Evolutionary conservation across 1,140 invertebrate species (phyloP), one percentile per base, ranked within the genome.

Genomic region (Drosophila aff.): DNA sequence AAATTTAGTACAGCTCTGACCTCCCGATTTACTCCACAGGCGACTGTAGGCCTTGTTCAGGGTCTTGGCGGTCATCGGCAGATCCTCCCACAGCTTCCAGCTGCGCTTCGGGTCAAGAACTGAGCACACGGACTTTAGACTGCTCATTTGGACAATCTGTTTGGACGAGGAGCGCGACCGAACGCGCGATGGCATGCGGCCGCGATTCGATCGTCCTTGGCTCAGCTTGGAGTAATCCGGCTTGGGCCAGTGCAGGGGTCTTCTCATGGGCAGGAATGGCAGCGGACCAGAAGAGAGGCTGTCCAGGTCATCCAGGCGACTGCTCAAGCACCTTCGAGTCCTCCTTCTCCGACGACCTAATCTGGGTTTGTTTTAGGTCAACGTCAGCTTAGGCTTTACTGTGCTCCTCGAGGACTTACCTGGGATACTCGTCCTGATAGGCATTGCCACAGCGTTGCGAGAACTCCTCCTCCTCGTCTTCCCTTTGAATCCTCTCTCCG

Each of bases 191-290:
- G 47, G 23, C 3, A 41, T 52, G 6, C 41, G 61, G 3, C 28
- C 38, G 7, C 40, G 49, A 2, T 36, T 36, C 8, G 10, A 4
- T 6, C 52, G 64, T 36, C 11, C 18, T 21, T 11, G 46, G 10
- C 21, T 57, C 0, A 16, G 6, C 49, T 63, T 65, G 9, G 77
- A 63, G 11, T 9, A 46, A 8, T 80, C 76, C 4, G 23, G 55
- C 16, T 84, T 87, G 53, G 84, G 84, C 84, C 84, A 87, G 38
- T 87, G 84, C 18, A 87, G 44, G 0, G 84, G 84, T 10, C 76
- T 63, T 6, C 81, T 58, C 23, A 55, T 18, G 0, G 46, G 57
- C 21, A 52, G 21, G 9, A 57, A 41, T 6, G 61, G 21, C 10
- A 28, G 38, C 0, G 47, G 36, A 1, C 11, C 21, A 5, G 52